Conservation (phyloP, 2,888 invertebrate species). For the Sclerodermus sp. region DNA sequence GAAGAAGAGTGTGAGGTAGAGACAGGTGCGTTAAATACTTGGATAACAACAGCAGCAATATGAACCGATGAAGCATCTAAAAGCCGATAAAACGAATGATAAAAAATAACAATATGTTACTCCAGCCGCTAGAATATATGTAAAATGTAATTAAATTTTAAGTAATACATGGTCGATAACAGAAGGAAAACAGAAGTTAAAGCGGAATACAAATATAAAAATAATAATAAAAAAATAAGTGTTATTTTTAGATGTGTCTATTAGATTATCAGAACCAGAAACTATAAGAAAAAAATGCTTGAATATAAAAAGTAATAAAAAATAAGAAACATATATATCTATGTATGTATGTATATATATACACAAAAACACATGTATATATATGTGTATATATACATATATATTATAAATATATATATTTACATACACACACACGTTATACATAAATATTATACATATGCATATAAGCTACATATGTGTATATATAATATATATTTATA, state of each 20-base stretch:
- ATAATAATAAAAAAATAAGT: constrained; percentile 53
- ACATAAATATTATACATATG: constrained; percentile 32
- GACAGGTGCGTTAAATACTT: constrained; percentile 24
- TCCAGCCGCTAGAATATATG: constrained; percentile 42
- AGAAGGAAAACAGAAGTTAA: constrained; percentile 14
- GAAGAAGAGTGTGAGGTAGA: neutral
- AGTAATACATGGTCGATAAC: neutral
- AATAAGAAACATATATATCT: constrained; percentile 35
- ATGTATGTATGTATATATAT: too few species aligned
- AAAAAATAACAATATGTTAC: constrained; percentile 29
- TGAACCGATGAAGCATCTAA: constrained; percentile 2
- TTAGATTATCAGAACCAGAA: constrained; percentile 56
- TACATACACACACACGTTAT: too few species aligned
- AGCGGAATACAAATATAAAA: constrained; percentile 46
- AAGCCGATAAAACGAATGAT: constrained; percentile 1
- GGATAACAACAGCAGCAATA: constrained; percentile 36
- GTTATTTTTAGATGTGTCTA: constrained; percentile 59
- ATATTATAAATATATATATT: too few species aligned
- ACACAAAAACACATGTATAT: too few species aligned
- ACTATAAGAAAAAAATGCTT: constrained; percentile 55
- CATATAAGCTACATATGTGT: too few species aligned
- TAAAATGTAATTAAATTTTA: neutral
- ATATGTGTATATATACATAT: too few species aligned
- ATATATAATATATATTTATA: too few species aligned
- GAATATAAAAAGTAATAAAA: constrained; percentile 39